Base-by-base conservation (phyloP, 2,888 invertebrate genomes). In the Omphaloscelis lunosa region DNA sequence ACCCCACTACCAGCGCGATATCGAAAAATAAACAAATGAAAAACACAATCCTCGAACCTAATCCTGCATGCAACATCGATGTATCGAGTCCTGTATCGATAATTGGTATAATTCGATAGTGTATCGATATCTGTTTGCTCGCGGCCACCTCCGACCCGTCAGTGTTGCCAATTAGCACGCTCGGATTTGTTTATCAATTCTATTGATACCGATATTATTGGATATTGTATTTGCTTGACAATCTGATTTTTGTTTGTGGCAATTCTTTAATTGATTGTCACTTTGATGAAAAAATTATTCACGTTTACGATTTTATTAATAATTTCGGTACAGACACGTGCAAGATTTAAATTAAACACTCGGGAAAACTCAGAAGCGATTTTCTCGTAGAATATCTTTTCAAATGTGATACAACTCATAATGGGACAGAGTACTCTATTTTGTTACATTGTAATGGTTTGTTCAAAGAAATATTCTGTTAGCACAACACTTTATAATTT, bases 61-160 rank as follows among this genome's bases (percentile, higher is more conserved):
- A 86, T 86, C 73, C 84, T 68, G 80, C 68, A 82, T 86, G 75
- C 80, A 79, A 83, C 72, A 80, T 76, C 77, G 70, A 81, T 82
- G 61, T 76, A 88, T 79, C 78, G 82, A 77, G 72, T 75, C 72
- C 34, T 77, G 75, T 75, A 82, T 85, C 86, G 86, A 82, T 91
- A 89, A 90, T 89, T 88, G 89, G 86, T 84, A 87, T 92, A 91
- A 92, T 90, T 91, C 88, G 89, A 90, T 91, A 87, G 81, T 76
- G 83, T 77, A 84, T 85, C 80, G 84, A 84, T 85, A 71, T 79
- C 63, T 86, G 85, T 88, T 86, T 86, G 88, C 86, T 70, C 72
- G 83, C 84, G 88, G 80, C 63, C 80, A 80, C 80, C 83, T 82
- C 84, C 62, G 79, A 59, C 82, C 80, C 77, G 83, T 79, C 83